These are phyloP conservation scores for Natator depressus DNA, from an alignment of 2,113 vertebrate species.

Conservation along the genomic window DNA sequence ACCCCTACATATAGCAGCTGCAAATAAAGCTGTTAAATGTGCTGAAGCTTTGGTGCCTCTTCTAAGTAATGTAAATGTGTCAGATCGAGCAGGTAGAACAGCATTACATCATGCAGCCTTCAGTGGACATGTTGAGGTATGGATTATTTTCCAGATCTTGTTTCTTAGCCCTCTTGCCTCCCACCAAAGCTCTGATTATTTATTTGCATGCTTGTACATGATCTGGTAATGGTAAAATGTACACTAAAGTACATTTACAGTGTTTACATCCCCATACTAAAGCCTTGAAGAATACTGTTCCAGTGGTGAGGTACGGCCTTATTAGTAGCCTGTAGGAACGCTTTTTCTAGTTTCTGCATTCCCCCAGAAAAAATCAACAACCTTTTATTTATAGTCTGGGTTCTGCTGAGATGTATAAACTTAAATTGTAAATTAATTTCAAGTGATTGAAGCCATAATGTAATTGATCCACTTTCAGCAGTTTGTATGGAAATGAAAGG, in stretches of 20 bases:
- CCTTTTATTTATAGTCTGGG: not conserved
- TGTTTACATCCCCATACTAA: not conserved
- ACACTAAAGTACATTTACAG: not conserved
- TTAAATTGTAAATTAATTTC: not conserved
- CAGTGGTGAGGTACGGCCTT: not conserved
- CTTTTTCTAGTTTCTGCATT: not conserved
- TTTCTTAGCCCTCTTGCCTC: rapidly evolving
- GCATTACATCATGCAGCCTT: conserved; percentile 97
- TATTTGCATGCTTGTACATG: not conserved
- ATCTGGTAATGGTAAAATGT: not conserved
- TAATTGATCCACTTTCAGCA: not conserved
- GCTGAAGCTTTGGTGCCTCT: conserved; percentile 95
- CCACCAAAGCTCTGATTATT: not conserved
- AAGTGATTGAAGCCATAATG: not conserved
- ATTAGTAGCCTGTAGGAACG: not conserved
- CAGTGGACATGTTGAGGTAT: conserved; percentile 95
- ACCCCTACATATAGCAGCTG: conserved; percentile 95
- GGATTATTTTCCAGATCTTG: not conserved
- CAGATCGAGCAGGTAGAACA: conserved; percentile 94
- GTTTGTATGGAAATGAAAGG: not conserved
- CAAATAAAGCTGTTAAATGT: conserved; percentile 97
- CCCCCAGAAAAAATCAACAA: not conserved
- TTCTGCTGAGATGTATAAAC: not conserved
- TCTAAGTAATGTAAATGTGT: conserved; percentile 97
- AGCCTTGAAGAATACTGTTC: not conserved